Base-by-base conservation (phyloP, 2,113 vertebrate species). In the Beaufortia kweichowensis region DNA sequence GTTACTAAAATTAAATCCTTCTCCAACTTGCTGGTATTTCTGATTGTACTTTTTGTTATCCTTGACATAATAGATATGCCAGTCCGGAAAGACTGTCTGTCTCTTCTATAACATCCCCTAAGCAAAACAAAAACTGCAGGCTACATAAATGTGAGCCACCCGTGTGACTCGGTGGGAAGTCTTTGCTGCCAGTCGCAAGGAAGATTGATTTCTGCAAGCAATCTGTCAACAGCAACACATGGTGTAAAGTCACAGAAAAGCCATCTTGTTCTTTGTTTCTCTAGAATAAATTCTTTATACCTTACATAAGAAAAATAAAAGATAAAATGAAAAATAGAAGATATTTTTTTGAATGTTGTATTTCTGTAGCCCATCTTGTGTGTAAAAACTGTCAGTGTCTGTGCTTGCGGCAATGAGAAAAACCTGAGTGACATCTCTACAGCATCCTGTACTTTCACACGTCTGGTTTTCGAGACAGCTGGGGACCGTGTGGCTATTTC, bases 381-480 rank as follows among this genome's bases (percentile, higher is more conserved):
- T 35, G 33, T 35, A 17, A 46, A 46, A 46, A 14, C 11, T 64
- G 62, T 64, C 62, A 41, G 0, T 39, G 21, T 46, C 7, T 66
- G 4, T 48, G 6, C 28, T 48, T 9, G 9, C 24, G 48, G 24
- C 64, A 48, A 21, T 48, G 19, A 67, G 15, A 5, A 23, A 35
- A 46, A 46, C 15, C 43, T 46, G 43, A 14, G 62, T 12, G 9
- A 35, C 9, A 35, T n/a, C 19, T 62, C 6, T 28, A 14, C 50
- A 33, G 19, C 65, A 41, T 21, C 24, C 50, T 39, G 2, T 31
- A 14, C 59, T 39, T 69, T 17, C n/a, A 11, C 72, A 56, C 31
- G 23, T 72, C 50, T 48, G 2, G 17, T 55, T 48, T 64, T 77
- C n/a, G 19, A 59, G 65, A 26, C 4, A 68, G 71, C 78, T 85